Percentiles rank a stretch among this genome's conserved stretches.
phyloP scores from a whole-genome alignment of 2,888 invertebrate species.

The Synergus itoensis region DNA sequence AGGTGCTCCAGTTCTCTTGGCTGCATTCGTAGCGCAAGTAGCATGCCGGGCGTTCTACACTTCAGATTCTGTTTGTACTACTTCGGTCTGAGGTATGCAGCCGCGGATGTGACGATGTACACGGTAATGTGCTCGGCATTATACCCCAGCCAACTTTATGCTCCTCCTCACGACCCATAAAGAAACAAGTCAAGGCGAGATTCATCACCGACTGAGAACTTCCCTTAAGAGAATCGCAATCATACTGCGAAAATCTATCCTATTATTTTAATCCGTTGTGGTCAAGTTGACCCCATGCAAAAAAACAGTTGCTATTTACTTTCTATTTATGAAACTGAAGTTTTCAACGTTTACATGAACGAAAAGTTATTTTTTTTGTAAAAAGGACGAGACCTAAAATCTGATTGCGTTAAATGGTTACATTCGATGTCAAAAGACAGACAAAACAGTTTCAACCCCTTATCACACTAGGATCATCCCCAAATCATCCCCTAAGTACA shows the following conservation, averaged over 20 bases:
- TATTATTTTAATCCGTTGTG: too few species aligned
- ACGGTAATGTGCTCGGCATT: constrained; percentile 20
- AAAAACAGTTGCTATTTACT: too few species aligned
- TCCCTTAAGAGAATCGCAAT: background rate
- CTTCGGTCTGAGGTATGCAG: constrained; percentile 60
- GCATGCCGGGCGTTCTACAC: constrained; percentile 65
- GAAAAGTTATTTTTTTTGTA: too few species aligned
- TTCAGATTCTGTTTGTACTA: constrained; percentile 67
- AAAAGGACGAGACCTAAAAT: too few species aligned
- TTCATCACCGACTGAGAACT: background rate
- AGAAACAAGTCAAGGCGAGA: constrained; percentile 41
- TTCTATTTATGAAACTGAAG: too few species aligned
- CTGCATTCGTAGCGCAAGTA: constrained; percentile 64
- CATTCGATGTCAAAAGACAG: too few species aligned
- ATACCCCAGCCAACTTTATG: constrained; percentile 40
- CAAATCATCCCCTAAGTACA: too few species aligned
- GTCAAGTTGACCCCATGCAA: too few species aligned
- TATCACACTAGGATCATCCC: too few species aligned
- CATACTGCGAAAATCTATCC: background rate
- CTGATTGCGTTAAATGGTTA: too few species aligned
- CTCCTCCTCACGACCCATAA: constrained; percentile 32
- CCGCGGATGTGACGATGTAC: constrained; percentile 43
- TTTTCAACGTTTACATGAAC: too few species aligned
- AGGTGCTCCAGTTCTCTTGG: constrained; percentile 62
- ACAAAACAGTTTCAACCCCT: too few species aligned